Base-by-base conservation (phyloP, 2,113 vertebrate species). In the Rhodinocichla rosea region DNA sequence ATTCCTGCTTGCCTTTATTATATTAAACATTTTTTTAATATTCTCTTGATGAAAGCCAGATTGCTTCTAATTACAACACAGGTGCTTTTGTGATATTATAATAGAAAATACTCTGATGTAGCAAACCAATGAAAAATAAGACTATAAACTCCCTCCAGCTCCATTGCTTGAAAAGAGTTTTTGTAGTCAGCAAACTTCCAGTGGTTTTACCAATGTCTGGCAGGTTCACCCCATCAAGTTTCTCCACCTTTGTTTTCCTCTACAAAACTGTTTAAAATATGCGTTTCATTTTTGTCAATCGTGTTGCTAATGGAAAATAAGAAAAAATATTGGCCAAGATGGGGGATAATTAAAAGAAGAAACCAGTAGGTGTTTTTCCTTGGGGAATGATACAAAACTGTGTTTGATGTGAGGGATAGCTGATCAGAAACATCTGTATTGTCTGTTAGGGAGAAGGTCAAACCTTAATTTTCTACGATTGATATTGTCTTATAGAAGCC, bases 11-110 rank as follows among this genome's bases (percentile, higher is more conserved):
- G 20, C 65, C 52, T 93, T 89, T 89, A 83, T 71, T 86, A 30
- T 44, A 80, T 70, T 90, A 42, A 87, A 67, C 9, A 18, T 69
- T 83, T 44, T 78, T 76, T 35, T 9, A 78, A 27, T 28, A 63
- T 40, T 80, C 17, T 40, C 20, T 90, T 81, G 65, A 84, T 92
- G 67, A 84, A 89, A 90, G 27, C 19, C 82, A 39, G 75, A 83
- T 64, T 91, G 68, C 15, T 90, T 39, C 90, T 69, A 95, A 94
- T 84, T 92, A 71, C 47, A 91, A 40, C 30, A 70, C 27, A 93
- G 55, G 52, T 95, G 35, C 16, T 95, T 95, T 82, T 95, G 76
- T 91, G 89, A 33, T 91, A 50, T 45, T 60, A 11, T 19, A 64
- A 27, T 40, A 89, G 53, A 52, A 69, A 91, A 83, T 39, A 21